Percentiles rank a stretch among this genome's conserved stretches.
Conservation (phyloP, 2,888 invertebrate genomes). For the Automeris io region DNA sequence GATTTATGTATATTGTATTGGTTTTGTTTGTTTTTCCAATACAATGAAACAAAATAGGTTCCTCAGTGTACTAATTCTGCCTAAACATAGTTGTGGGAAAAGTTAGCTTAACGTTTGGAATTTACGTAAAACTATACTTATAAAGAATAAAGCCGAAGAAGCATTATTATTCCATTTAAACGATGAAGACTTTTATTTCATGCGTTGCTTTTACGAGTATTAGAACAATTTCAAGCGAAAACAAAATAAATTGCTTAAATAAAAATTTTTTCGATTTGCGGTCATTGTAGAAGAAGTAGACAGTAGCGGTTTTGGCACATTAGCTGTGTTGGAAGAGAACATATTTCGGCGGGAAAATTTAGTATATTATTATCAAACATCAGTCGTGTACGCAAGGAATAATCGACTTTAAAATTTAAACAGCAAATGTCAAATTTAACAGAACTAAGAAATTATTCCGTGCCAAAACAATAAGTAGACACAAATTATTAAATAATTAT, state of each 20-base stretch:
- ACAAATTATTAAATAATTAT: neutral
- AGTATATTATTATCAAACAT: constrained; percentile 29
- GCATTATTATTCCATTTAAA: no score
- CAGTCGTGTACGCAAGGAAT: neutral
- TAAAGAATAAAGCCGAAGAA: no score
- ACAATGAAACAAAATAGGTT: no score
- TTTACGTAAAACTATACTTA: no score
- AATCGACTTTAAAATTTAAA: constrained; percentile 16
- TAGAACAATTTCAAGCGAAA: neutral
- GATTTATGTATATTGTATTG: no score
- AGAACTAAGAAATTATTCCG: neutral
- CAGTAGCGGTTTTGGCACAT: constrained; percentile 49
- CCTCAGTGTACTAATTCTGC: no score
- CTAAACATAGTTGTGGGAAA: no score
- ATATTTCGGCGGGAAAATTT: constrained; percentile 57
- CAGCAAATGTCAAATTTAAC: neutral
- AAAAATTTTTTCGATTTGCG: constrained; percentile 11
- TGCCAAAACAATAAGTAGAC: neutral
- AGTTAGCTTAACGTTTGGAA: no score
- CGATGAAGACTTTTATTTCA: no score
- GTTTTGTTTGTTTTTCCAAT: no score
- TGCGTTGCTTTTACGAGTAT: no score
- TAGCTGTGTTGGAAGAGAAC: constrained; percentile 37
- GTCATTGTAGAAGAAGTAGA: constrained; percentile 41
- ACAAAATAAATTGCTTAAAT: neutral